Percentiles rank a stretch among this genome's conserved stretches.
Conservation (phyloP, 2,113 vertebrate genomes). For the Elgaria multicarinata region DNA sequence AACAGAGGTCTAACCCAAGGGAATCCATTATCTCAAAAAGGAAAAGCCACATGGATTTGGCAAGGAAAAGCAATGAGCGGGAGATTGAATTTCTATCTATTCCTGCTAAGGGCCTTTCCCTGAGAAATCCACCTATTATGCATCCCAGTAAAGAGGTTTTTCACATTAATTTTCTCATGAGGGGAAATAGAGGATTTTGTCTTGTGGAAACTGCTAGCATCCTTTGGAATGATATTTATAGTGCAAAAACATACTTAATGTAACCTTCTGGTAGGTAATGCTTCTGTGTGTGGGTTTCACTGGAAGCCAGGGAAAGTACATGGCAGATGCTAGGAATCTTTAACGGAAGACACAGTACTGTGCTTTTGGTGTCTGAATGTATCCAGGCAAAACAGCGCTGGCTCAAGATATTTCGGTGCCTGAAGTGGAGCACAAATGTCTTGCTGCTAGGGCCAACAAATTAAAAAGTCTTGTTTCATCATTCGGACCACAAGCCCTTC, state of each 20-base stretch:
- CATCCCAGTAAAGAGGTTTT: neutral
- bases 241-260: neutral
- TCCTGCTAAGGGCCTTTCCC: neutral
- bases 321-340: neutral
- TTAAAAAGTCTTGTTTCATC: neutral
- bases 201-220: neutral
- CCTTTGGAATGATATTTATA: neutral
- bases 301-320: neutral
- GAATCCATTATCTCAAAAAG: neutral
- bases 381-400: no score
- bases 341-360: neutral
- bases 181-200: neutral
- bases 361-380: no score
- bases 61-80: neutral
- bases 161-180: neutral
- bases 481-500: neutral
- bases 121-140: neutral
- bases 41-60: neutral
- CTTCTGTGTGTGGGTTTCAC: neutral
- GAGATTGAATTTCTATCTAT: neutral
- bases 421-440: neutral
- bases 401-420: neutral
- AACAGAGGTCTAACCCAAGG: neutral
- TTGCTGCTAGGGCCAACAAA: neutral
- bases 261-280: neutral